A percentile compares a stretch with the other conserved stretches of the same genome.
phyloP scores from a whole-genome alignment of 2,797 vertebrate species.

The Uromys caudimaculatus region DNA sequence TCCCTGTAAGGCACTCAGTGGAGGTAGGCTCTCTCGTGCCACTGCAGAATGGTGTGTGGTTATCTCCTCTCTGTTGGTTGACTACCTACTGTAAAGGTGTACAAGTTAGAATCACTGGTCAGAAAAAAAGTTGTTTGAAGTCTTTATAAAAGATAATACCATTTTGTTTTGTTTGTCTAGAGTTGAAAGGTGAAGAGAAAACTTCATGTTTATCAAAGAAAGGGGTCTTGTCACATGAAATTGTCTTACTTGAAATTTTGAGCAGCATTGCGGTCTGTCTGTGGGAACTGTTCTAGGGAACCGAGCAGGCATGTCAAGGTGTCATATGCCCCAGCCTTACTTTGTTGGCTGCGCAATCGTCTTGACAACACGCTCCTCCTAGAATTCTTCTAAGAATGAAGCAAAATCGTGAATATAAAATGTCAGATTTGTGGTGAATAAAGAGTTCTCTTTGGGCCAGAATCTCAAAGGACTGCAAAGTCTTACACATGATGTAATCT shows the following conservation, averaged over 20 bases:
- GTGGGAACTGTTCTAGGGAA: not conserved
- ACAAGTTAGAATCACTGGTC: not conserved
- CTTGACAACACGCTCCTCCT: not conserved
- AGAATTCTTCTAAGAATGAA: slow-evolving; percentile 40
- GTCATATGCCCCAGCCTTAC: not conserved
- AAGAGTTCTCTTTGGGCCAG: not conserved
- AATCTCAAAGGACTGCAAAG: not conserved
- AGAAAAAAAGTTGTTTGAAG: not conserved
- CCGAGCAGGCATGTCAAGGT: not conserved
- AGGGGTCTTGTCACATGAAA: slow-evolving; percentile 24
- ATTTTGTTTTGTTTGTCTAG: slow-evolving; percentile 16
- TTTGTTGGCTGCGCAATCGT: slow-evolving; percentile 12
- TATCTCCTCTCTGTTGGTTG: not conserved
- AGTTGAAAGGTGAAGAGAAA: slow-evolving; percentile 3
- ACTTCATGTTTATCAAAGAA: slow-evolving; percentile 58
- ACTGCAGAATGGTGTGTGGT: not conserved
- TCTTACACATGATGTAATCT: not conserved
- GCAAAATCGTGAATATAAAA: slow-evolving; percentile 2
- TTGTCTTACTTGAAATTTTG: slow-evolving; percentile 49
- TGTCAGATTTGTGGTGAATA: not conserved
- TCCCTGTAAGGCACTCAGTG: slow-evolving; percentile 71
- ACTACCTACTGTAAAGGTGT: not conserved
- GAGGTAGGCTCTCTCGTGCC: slow-evolving; percentile 80
- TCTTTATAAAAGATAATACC: slow-evolving; percentile 54
- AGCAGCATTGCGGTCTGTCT: not conserved